These are phyloP conservation scores for Chunga burmeisteri DNA, from an alignment of 2,113 vertebrate species.

Conservation along the genomic window DNA sequence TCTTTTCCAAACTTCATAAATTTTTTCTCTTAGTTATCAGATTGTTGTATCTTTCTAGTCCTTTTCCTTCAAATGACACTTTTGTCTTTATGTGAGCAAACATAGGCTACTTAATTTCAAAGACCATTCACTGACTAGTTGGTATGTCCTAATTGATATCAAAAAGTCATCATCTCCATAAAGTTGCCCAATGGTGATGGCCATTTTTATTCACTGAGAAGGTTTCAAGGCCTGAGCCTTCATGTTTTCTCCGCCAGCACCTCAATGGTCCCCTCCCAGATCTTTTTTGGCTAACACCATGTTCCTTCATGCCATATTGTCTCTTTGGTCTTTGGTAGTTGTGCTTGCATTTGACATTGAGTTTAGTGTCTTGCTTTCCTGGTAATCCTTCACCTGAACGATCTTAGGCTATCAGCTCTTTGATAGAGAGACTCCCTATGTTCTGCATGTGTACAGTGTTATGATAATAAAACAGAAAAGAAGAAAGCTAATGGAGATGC, in stretches of 20 bases:
- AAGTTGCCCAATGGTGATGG: fast-evolving
- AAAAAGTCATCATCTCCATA: neutral
- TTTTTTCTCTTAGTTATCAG: neutral
- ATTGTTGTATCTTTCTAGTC: neutral
- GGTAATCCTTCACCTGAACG: neutral
- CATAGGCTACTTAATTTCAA: neutral
- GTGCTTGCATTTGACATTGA: neutral
- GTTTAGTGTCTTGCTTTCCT: neutral
- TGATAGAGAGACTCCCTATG: neutral
- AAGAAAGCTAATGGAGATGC: neutral
- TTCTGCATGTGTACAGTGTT: neutral
- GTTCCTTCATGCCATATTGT: neutral
- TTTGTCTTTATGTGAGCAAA: neutral
- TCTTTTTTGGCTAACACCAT: neutral
- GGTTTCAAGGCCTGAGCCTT: neutral
- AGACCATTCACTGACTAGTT: neutral
- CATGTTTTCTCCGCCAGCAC: neutral
- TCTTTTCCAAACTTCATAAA: neutral
- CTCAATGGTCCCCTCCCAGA: neutral
- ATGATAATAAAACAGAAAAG: neutral
- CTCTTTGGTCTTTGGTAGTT: neutral
- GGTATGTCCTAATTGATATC: neutral
- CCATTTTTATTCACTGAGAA: neutral
- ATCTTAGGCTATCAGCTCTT: neutral
- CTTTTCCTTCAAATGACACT: neutral